Percentiles rank a stretch among this genome's conserved stretches.
These are phyloP conservation scores for Pelvicachromis taeniatus DNA, from an alignment of 2,113 vertebrate species.

Conservation along the genomic window DNA sequence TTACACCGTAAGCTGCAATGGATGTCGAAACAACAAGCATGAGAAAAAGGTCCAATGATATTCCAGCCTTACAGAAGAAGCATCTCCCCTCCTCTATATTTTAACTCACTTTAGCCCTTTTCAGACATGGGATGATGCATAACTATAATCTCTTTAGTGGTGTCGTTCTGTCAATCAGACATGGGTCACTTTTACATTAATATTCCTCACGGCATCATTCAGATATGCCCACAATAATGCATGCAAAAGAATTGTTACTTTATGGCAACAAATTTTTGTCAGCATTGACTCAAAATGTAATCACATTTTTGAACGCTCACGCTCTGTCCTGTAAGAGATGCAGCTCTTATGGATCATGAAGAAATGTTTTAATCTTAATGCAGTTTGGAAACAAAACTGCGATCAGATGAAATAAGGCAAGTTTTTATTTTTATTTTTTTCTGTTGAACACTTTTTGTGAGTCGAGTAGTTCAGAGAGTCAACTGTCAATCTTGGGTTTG, in stretches of 20 bases:
- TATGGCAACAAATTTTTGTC: neutral
- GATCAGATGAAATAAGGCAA: neutral
- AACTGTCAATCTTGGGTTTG: neutral
- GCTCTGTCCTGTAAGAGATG: neutral
- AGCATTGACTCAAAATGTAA: neutral
- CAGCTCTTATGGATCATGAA: neutral
- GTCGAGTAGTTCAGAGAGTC: neutral
- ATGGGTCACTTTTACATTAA: neutral
- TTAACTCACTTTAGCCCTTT: neutral
- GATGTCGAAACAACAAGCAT: slow-evolving; percentile 84
- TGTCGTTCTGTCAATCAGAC: neutral
- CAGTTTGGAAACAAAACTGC: neutral
- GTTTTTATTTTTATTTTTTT: too few species aligned
- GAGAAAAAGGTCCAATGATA: slow-evolving; percentile 80
- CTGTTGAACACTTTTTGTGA: neutral
- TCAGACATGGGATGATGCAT: neutral
- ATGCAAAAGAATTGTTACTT: neutral
- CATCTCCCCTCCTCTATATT: slow-evolving; percentile 70
- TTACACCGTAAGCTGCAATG: slow-evolving; percentile 99
- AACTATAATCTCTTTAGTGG: neutral
- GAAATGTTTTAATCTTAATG: neutral
- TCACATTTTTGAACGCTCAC: neutral
- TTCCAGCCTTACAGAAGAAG: slow-evolving; percentile 95
- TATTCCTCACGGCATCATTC: neutral
- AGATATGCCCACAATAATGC: neutral